A percentile compares a stretch with the other conserved stretches of the same genome.
phyloP scores from a whole-genome alignment of 2,113 vertebrate genomes.

The Microcebus lehilahytsara region DNA sequence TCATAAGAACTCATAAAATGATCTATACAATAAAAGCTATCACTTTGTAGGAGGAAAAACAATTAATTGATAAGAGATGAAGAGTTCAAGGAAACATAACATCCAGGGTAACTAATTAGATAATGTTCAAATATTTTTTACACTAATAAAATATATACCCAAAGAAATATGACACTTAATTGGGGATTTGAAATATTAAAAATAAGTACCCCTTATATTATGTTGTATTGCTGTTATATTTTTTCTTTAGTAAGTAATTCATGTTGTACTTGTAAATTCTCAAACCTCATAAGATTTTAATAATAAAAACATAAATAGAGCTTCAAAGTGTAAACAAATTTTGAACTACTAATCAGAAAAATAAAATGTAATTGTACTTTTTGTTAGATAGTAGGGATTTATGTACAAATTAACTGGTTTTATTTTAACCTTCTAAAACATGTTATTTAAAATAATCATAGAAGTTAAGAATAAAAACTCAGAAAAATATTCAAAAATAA shows the following conservation, averaged over 20 bases:
- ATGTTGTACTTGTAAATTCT: neutral
- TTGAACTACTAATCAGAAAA: neutral
- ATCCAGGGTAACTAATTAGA: neutral
- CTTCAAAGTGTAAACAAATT: neutral
- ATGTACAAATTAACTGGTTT: neutral
- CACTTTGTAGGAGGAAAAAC: accelerated
- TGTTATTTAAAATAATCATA: neutral
- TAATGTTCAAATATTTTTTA: neutral
- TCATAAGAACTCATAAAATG: neutral
- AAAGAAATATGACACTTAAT: neutral
- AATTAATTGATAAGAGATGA: neutral
- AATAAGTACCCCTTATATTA: neutral
- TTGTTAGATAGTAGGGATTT: neutral
- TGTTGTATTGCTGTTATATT: neutral
- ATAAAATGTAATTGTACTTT: neutral
- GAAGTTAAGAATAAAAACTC: neutral
- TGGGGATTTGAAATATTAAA: neutral
- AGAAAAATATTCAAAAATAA: neutral
- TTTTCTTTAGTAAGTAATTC: neutral
- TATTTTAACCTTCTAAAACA: neutral
- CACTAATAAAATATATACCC: neutral
- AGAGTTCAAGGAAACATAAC: neutral
- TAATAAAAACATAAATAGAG: neutral
- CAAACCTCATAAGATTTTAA: neutral
- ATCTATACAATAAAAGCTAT: neutral